Conservation (phyloP, 2,113 vertebrate genomes). For the Corapipo altera region DNA sequence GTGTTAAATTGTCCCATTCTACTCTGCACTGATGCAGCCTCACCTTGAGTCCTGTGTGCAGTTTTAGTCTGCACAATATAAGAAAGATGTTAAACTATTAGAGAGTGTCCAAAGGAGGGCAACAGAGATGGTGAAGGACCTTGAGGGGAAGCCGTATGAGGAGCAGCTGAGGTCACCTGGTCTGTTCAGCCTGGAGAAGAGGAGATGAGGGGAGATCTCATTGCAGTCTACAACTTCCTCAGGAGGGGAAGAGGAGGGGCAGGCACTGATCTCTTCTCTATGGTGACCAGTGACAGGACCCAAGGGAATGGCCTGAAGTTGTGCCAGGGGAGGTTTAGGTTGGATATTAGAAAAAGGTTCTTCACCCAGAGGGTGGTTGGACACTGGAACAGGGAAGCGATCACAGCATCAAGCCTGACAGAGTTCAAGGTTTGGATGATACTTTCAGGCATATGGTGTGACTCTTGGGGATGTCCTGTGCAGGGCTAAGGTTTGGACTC, state of each 20-base stretch:
- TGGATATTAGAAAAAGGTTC: neutral
- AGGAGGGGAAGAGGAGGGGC: neutral
- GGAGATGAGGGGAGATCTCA: neutral
- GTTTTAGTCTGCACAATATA: neutral
- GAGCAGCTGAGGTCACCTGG: neutral
- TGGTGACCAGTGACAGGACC: neutral
- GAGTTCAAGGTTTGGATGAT: neutral
- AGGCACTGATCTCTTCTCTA: neutral
- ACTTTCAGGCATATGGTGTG: neutral
- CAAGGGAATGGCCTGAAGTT: neutral
- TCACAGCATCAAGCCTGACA: neutral
- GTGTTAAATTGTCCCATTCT: neutral
- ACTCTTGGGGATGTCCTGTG: neutral
- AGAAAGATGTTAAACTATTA: neutral
- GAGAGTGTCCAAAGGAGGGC: neutral
- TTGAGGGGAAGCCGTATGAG: neutral
- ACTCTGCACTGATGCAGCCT: neutral
- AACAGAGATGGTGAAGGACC: neutral
- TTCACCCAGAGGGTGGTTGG: neutral
- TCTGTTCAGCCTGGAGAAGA: neutral
- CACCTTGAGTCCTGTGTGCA: neutral
- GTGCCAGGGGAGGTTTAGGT: neutral
- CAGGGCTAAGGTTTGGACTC: neutral
- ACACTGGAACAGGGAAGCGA: neutral
- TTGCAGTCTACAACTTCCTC: neutral